These are phyloP conservation scores for Antechinus flavipes DNA, from an alignment of 2,113 vertebrate species.

Conservation along the genomic window DNA sequence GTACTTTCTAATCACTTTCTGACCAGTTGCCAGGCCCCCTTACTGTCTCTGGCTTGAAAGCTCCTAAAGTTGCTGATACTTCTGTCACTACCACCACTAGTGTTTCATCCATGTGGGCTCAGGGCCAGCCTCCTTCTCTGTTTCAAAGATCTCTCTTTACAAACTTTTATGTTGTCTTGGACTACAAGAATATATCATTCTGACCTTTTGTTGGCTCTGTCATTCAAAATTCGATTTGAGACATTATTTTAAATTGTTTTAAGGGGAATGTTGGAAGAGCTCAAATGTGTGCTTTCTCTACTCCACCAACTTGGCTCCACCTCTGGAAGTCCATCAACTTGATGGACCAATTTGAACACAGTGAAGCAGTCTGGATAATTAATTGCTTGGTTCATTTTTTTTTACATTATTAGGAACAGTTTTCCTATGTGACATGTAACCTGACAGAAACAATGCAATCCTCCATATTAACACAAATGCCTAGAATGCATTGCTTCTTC, in stretches of 20 bases:
- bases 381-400: background rate
- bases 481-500: background rate
- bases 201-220: background rate
- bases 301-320: background rate
- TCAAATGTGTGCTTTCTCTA: background rate
- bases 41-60: background rate
- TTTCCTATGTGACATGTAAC: background rate
- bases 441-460: background rate
- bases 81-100: background rate
- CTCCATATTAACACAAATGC: background rate
- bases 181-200: background rate
- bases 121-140: background rate
- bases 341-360: background rate
- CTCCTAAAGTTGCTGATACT: background rate
- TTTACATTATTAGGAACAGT: background rate
- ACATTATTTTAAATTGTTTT: background rate
- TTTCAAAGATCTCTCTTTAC: background rate
- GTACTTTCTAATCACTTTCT: background rate
- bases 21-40: background rate
- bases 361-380: background rate
- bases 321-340: background rate
- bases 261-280: background rate
- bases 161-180: background rate
- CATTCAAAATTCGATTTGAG: background rate
- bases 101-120: background rate